A percentile compares a stretch with the other conserved stretches of the same genome.
Conservation (phyloP, 2,888 invertebrate species). For the Parthenolecanium corni region DNA sequence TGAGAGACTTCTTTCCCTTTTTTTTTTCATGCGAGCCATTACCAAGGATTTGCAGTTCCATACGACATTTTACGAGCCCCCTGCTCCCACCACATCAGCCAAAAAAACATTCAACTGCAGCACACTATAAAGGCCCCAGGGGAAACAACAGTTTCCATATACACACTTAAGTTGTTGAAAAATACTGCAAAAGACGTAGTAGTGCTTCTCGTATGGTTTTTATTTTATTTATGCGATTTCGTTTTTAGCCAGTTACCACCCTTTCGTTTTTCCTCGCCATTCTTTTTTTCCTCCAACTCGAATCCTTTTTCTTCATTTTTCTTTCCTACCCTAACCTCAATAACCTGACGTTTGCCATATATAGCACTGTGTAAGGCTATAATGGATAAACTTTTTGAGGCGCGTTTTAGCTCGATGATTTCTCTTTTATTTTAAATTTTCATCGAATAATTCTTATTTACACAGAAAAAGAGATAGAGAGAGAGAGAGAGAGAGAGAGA, state of each 20-base stretch:
- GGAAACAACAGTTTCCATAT: constrained; percentile 9
- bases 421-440: no score
- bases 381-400: no score
- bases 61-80: constrained; percentile 8
- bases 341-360: no score
- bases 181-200: constrained; percentile 22
- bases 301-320: no score
- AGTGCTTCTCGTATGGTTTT: constrained; percentile 16
- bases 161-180: constrained; percentile 23
- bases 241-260: constrained; percentile 11
- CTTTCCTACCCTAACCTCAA: no score
- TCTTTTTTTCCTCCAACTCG: no score
- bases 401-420: no score
- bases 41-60: constrained; percentile 19
- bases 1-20: constrained; percentile 11
- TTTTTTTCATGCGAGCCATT: constrained; percentile 17
- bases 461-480: no score
- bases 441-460: no score
- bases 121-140: constrained; percentile 1
- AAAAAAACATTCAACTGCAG: constrained; percentile 14
- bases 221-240: constrained; percentile 26
- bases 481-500: no score
- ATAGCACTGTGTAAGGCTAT: no score
- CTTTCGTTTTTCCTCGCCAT: background rate
- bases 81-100: background rate